Evolutionary conservation across 2,113 vertebrate species (phyloP), one percentile per base, ranked within the genome.

Genomic region (Crotophaga sulcirostris): DNA sequence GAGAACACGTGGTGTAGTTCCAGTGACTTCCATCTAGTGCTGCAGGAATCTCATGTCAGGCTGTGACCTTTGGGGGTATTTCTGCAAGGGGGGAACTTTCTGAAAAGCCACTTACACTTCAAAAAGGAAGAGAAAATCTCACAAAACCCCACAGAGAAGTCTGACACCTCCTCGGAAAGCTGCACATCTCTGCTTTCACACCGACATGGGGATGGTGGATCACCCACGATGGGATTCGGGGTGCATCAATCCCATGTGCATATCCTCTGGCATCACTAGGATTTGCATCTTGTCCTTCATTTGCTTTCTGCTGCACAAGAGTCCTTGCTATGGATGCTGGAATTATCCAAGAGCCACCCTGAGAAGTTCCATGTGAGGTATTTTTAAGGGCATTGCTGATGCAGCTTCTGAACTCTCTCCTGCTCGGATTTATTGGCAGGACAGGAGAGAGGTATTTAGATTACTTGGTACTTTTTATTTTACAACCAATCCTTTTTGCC

Each of bases 201-300:
- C 20, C 18, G 36, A 58, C 70, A 20, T 17, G 2, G 66, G 64
- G 47, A 23, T 9, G 44, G 36, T 11, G 64, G 56, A 31, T 44
- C 62, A 20, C 33, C 49, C 55, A 2, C 4, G 49, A 20, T 6
- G 38, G 52, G 70, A 60, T 52, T 42, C 29, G 3, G 75, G 59
- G 33, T 16, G 55, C 51, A 59, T 20, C 5, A 0, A 29, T 42
- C 59, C 87, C 63, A 29, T 0, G 6, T 45, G n/a, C 49, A 74
- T 62, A 74, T 17, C 72, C 76, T 68, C 40, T 3, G 16, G 54
- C 36, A 56, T 19, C 31, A 6, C 19, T 19, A 24, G 64, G 45
- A 77, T 70, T 44, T 66, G 4, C 15, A 25, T 11, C 55, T 16
- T 26, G 54, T 14, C 34, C 66, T 59, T 40, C 0, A 0, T 42